These are phyloP conservation scores for Latrodectus hesperus DNA, from an alignment of 2,888 invertebrate species.

Conservation along the genomic window DNA sequence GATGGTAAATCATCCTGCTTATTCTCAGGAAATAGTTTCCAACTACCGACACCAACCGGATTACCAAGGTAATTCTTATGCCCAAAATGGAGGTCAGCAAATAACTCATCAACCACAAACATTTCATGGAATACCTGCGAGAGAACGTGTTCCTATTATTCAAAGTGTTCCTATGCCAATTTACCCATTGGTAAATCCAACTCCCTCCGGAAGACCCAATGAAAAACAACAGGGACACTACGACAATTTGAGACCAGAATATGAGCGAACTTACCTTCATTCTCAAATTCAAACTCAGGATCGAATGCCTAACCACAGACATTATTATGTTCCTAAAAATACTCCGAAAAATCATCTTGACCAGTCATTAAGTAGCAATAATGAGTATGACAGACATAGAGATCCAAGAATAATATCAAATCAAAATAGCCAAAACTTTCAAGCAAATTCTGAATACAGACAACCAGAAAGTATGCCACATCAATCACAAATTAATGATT, in stretches of 20 bases:
- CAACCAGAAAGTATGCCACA: not conserved
- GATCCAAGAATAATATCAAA: too few species aligned
- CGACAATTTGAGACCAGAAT: not conserved
- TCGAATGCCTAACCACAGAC: not conserved
- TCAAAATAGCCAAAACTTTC: not conserved
- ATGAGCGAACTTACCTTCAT: not conserved
- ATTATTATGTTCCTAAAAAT: not conserved
- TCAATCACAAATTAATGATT: not conserved
- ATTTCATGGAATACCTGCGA: too few species aligned
- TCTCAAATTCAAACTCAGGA: not conserved
- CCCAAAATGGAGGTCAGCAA: not conserved
- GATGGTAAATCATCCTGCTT: slow-evolving; percentile 6
- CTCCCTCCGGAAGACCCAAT: not conserved
- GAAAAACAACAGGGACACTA: not conserved
- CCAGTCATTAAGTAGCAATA: not conserved
- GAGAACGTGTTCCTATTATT: not conserved
- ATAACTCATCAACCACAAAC: slow-evolving; percentile 1
- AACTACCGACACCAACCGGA: not conserved
- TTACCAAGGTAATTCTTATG: not conserved
- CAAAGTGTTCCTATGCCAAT: slow-evolving; percentile 7
- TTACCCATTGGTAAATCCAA: slow-evolving; percentile 8
- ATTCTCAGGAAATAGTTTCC: not conserved
- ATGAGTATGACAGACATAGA: not conserved
- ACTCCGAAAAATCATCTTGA: not conserved
- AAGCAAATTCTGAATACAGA: not conserved